Evolutionary conservation across 2,113 vertebrate genomes (phyloP).

Genomic region (Zosterops borbonicus): DNA sequence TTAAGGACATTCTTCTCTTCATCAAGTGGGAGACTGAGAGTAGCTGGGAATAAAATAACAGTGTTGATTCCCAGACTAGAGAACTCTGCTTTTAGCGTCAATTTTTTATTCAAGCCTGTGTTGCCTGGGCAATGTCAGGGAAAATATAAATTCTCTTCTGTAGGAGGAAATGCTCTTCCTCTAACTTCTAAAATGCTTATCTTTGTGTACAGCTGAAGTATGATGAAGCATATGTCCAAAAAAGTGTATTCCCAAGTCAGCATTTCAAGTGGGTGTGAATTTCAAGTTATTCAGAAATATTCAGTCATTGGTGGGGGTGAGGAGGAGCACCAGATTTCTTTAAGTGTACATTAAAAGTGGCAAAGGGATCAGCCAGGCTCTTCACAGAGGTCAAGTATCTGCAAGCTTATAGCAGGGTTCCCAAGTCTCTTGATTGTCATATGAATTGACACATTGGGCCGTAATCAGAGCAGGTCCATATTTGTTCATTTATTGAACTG

Average conservation of each 20-base stretch:
- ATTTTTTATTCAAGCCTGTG: constrained; percentile 60
- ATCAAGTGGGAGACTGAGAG: constrained; percentile 24
- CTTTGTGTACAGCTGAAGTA: constrained; percentile 56
- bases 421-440: background rate
- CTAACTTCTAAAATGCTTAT: constrained; percentile 49
- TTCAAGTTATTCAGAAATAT: constrained; percentile 50
- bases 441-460: background rate
- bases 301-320: background rate
- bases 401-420: background rate
- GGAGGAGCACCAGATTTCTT: background rate
- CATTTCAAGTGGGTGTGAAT: constrained; percentile 62
- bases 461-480: background rate
- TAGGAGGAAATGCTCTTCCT: constrained; percentile 63
- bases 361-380: background rate
- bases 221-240: constrained; percentile 48
- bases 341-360: background rate
- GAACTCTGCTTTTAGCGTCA: constrained; percentile 66
- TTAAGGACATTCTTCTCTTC: constrained; percentile 41
- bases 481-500: background rate
- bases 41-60: constrained; percentile 70
- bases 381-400: constrained; percentile 47
- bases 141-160: constrained; percentile 69
- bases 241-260: constrained; percentile 63
- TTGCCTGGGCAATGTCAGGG: constrained; percentile 68
- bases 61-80: constrained; percentile 67